A percentile compares a stretch with the other conserved stretches of the same genome.
phyloP scores from a whole-genome alignment of 1,140 invertebrate genomes.

The Drosophila hydei region DNA sequence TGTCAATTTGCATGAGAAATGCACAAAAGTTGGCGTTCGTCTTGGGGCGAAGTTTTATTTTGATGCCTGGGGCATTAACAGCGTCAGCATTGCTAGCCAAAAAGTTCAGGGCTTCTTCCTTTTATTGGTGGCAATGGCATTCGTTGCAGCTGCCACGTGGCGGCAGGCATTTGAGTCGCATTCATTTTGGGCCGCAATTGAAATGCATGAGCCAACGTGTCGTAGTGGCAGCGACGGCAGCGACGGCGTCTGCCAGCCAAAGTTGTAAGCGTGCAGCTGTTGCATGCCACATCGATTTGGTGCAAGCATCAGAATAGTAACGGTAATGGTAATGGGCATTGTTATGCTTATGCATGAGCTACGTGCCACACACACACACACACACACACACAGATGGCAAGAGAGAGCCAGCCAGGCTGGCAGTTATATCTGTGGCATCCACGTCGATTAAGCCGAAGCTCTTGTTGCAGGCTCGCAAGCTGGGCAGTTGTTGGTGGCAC shows the following conservation, averaged over 20 bases:
- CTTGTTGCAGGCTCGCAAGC: conserved; percentile 4
- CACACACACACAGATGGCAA: not conserved
- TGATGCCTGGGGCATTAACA: conserved; percentile 63
- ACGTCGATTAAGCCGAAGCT: conserved; percentile 45
- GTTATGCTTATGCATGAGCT: conserved; percentile 78
- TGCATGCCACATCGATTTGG: conserved; percentile 72
- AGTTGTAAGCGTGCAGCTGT: conserved; percentile 72
- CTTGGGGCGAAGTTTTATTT: conserved; percentile 38
- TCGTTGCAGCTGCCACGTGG: conserved; percentile 21
- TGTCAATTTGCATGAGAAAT: conserved; percentile 50
- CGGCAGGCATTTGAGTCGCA: not conserved
- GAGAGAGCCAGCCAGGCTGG: conserved; percentile 15
- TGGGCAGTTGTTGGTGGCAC: conserved; percentile 8
- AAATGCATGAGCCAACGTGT: conserved; percentile 53
- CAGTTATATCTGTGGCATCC: conserved; percentile 59
- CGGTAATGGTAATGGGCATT: conserved; percentile 55
- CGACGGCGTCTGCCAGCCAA: not conserved
- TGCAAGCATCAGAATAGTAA: conserved; percentile 18
- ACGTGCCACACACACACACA: conserved; percentile 33
- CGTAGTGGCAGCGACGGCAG: no score
- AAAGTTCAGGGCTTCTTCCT: not conserved
- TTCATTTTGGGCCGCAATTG: conserved; percentile 59
- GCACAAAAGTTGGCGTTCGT: conserved; percentile 41
- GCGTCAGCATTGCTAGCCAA: conserved; percentile 50
- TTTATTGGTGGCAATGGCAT: conserved; percentile 7